Conservation (phyloP, 2,113 vertebrate species). For the Beaufortia kweichowensis region DNA sequence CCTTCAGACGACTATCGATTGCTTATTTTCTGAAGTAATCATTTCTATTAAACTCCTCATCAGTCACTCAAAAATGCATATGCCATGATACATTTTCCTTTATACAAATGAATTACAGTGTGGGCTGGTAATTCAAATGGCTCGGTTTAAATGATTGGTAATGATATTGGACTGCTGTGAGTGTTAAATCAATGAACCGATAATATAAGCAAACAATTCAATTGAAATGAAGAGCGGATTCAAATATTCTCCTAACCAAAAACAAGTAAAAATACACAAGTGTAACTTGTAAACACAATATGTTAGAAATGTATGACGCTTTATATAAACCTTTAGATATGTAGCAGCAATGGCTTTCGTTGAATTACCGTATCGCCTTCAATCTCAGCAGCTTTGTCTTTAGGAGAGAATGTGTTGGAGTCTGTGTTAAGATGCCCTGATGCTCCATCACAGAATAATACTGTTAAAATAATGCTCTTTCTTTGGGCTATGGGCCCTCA, state of each 20-base stretch:
- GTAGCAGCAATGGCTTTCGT: neutral
- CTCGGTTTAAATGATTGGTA: slow-evolving; percentile 2
- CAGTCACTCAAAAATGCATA: slow-evolving; percentile 23
- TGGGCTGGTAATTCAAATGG: neutral
- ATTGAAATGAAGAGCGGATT: neutral
- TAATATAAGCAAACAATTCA: neutral
- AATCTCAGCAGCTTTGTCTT: slow-evolving; percentile 20
- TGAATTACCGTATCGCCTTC: slow-evolving; percentile 41
- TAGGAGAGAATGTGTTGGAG: slow-evolving; percentile 42
- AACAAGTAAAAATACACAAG: too few relatives aligned
- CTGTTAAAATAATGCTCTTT: slow-evolving; percentile 78
- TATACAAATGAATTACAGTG: neutral
- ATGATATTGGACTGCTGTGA: neutral
- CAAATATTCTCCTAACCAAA: too few relatives aligned
- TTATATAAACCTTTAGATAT: neutral
- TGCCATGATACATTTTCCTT: neutral
- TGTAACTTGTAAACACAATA: too few relatives aligned
- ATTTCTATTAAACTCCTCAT: slow-evolving; percentile 32
- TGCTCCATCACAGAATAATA: slow-evolving; percentile 76
- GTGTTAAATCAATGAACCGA: slow-evolving; percentile 8
- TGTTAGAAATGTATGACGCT: too few relatives aligned
- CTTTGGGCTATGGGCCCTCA: slow-evolving; percentile 71
- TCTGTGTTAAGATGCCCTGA: slow-evolving; percentile 70
- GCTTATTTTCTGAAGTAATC: slow-evolving; percentile 19
- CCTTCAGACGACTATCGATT: slow-evolving; percentile 15